Evolutionary conservation across 2,888 invertebrate species (phyloP), one percentile per base, ranked within the genome.

Genomic region (Minunthozetes semirufus): DNA sequence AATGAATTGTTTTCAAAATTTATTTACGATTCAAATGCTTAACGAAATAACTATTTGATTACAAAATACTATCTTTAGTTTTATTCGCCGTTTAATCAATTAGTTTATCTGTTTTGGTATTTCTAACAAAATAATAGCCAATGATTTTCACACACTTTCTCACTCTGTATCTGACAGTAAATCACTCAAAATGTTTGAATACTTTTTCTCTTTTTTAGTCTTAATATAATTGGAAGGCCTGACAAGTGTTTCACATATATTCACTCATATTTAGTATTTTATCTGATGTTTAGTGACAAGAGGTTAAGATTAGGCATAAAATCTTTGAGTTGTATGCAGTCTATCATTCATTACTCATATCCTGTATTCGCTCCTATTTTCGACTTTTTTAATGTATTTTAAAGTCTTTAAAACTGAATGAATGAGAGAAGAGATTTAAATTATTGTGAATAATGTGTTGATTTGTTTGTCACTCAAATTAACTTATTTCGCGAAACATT

Each of bases 331-430:
- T 70, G 22, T 42, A 48, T 70, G 48, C 70, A 70, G 46, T 46
- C 25, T 42, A 70, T 66, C 66, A 66, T 70, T 66, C 66, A 66
- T 70, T 70, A 70, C 22, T 70, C 70, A 70, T 70, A 70, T 70
- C 70, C 70, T 70, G 70, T 70, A 27, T 22, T 27, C 27, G 27
- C 13, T 25, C 6, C 9, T 68, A 11, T 42, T 59, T 27, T 17
- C 17, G 15, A 22, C 13, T 56, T 4, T 22, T 56, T 27, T 42
- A 13, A 13, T 11, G 42, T 42, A n/a, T n/a, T n/a, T n/a, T n/a
- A n/a, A n/a, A n/a, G n/a, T n/a, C n/a, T n/a, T n/a, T n/a, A n/a
- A n/a, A n/a, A n/a, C n/a, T n/a, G n/a, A n/a, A n/a, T n/a, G n/a
- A n/a, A n/a, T n/a, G n/a, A n/a, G n/a, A n/a, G n/a, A n/a, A n/a